Conservation (phyloP, 2,888 invertebrate species). For the Lithosia quadra region DNA sequence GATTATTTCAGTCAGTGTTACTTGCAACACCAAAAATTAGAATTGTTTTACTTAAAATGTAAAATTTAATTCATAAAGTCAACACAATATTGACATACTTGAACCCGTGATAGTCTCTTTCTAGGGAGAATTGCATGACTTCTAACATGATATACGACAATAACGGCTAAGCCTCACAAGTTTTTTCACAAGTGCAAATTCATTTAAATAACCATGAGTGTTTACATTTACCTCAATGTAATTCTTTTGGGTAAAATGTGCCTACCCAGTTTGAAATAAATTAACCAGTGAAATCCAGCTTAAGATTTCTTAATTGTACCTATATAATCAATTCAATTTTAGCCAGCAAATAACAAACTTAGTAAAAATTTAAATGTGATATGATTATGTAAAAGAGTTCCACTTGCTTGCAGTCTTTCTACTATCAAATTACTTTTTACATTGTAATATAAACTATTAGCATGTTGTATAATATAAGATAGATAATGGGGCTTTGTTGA, state of each 20-base stretch:
- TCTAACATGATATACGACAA: too few relatives aligned
- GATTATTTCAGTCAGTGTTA: too few relatives aligned
- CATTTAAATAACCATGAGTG: background rate
- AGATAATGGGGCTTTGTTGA: slow-evolving; percentile 18
- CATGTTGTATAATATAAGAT: slow-evolving; percentile 18
- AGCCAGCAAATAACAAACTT: background rate
- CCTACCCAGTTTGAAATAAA: background rate
- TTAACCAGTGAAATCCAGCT: background rate
- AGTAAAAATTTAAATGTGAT: slow-evolving; percentile 14
- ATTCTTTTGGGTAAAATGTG: too few relatives aligned
- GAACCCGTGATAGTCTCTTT: too few relatives aligned
- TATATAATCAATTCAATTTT: background rate
- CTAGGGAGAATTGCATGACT: too few relatives aligned
- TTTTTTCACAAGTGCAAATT: too few relatives aligned
- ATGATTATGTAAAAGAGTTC: slow-evolving; percentile 9
- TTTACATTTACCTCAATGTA: background rate
- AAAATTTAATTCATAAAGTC: too few relatives aligned
- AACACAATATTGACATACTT: too few relatives aligned
- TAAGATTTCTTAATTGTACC: background rate
- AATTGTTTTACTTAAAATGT: too few relatives aligned
- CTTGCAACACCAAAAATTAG: too few relatives aligned
- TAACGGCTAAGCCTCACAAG: too few relatives aligned
- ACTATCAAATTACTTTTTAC: slow-evolving; percentile 26
- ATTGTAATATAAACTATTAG: background rate
- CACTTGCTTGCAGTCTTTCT: slow-evolving; percentile 39